Conservation (phyloP, 2,797 vertebrate genomes). For the Sandelia bainsii region DNA sequence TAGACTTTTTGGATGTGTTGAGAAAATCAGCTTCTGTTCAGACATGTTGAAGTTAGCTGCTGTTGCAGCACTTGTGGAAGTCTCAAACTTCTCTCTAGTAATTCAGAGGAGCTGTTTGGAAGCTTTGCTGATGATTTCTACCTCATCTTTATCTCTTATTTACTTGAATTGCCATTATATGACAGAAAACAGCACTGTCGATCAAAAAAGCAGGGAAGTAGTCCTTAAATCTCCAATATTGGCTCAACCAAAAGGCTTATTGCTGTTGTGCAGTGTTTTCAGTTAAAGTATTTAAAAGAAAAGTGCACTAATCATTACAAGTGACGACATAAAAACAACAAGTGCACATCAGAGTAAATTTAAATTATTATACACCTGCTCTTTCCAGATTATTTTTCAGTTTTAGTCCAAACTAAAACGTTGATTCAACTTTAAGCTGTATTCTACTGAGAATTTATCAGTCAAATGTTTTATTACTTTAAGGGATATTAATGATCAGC, state of each 20-base stretch:
- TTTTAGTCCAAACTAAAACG: not conserved
- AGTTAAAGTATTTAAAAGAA: not conserved
- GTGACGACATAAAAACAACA: conserved; percentile 19
- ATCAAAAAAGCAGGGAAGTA: conserved; percentile 6
- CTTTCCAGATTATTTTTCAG: not conserved
- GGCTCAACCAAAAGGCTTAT: not conserved
- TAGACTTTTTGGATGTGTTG: conserved; percentile 53
- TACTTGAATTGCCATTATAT: conserved; percentile 4
- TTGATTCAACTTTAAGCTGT: conserved; percentile 8
- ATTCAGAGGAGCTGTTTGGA: conserved; percentile 25
- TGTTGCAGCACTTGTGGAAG: conserved; percentile 38
- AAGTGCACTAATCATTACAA: not conserved
- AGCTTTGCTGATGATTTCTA: conserved; percentile 23
- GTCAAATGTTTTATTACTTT: not conserved
- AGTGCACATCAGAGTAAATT: conserved; percentile 12
- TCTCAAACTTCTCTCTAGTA: conserved; percentile 51
- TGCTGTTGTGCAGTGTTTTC: conserved; percentile 3
- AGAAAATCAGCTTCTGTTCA: conserved; percentile 47
- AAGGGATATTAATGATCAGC: not conserved
- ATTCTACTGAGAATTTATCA: not conserved
- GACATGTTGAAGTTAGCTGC: conserved; percentile 20
- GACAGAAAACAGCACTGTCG: not conserved
- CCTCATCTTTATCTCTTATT: conserved; percentile 1
- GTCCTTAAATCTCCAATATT: not conserved
- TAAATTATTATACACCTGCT: conserved; percentile 45